Evolutionary conservation across 2,888 invertebrate species (phyloP), one percentile per base, ranked within the genome.

Genomic region (Tetragnatha montana): DNA sequence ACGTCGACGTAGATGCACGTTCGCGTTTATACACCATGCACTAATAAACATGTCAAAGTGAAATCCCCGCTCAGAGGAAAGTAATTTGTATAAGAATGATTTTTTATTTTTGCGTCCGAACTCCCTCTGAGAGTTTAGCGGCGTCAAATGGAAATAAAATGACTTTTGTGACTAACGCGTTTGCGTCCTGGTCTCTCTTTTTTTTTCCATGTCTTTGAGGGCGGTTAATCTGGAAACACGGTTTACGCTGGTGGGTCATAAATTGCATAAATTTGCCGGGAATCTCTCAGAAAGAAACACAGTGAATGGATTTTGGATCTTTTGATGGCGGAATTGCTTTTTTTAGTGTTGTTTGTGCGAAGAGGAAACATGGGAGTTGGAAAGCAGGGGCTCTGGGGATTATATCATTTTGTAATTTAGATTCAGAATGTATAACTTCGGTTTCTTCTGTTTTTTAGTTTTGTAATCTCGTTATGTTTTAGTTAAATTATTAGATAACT

Each of bases 141-240:
- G 60, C 60, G 60, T 60, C 60, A 60, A 60, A 60, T 60, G 60
- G 60, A 60, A 60, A 60, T 60, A 60, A 60, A 60, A 60, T 60
- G 60, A 60, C 60, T 60, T 60, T 60, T 60, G 60, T 60, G 60
- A 60, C 60, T 60, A 60, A 60, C 60, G 60, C 60, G 60, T 60
- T 60, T 60, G 60, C 60, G 12, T 8, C 4, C 60, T 60, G 60
- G 17, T 10, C 14, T 17, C 14, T 60, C 4, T 60, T 60, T 60
- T 6, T 17, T 35, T 35, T 35, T 35, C 2, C 35, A 1, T 35
- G 35, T 35, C 35, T 35, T 35, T 35, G 35, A 35, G 35, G 60
- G 60, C 12, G 60, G 60, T 8, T 60, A 60, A 60, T 60, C 60
- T 60, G 60, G 10, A 60, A 8, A 60, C 60, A 10, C 60, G 60